Conservation (phyloP, 2,797 vertebrate genomes). For the Cottoperca gobio region DNA sequence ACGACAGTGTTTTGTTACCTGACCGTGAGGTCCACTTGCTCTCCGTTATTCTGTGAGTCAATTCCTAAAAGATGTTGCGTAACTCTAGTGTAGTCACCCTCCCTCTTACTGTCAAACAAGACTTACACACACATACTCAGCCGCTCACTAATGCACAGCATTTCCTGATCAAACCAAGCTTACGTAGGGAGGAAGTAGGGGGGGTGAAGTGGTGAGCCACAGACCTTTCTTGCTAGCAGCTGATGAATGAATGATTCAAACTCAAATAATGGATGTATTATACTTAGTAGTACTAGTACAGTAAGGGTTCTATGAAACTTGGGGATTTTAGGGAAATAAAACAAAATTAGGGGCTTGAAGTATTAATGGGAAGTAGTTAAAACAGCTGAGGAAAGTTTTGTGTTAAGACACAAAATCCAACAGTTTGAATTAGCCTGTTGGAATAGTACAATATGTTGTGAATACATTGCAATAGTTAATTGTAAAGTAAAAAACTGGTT, state of each 20-base stretch:
- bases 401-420: too few species aligned
- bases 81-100: slow-evolving; percentile 17
- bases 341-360: too few species aligned
- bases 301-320: too few species aligned
- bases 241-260: neutral
- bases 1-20: neutral
- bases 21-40: neutral
- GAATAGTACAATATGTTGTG: too few species aligned
- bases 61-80: slow-evolving; percentile 1
- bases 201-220: slow-evolving; percentile 30
- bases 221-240: slow-evolving; percentile 12
- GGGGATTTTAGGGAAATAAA: too few species aligned
- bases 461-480: too few species aligned
- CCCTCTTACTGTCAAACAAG: neutral
- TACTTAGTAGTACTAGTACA: too few species aligned
- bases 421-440: too few species aligned
- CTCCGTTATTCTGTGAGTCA: slow-evolving; percentile 15
- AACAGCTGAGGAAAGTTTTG: too few species aligned
- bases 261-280: too few species aligned
- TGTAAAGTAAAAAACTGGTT: too few species aligned
- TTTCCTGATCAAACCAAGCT: neutral
- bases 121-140: slow-evolving; percentile 1
- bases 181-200: slow-evolving; percentile 19
- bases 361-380: too few species aligned
- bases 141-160: slow-evolving; percentile 8